Percentiles rank a stretch among this genome's conserved stretches.
Evolutionary conservation across 1,140 invertebrate genomes (phyloP).

Genomic region (Sinella curviseta): DNA sequence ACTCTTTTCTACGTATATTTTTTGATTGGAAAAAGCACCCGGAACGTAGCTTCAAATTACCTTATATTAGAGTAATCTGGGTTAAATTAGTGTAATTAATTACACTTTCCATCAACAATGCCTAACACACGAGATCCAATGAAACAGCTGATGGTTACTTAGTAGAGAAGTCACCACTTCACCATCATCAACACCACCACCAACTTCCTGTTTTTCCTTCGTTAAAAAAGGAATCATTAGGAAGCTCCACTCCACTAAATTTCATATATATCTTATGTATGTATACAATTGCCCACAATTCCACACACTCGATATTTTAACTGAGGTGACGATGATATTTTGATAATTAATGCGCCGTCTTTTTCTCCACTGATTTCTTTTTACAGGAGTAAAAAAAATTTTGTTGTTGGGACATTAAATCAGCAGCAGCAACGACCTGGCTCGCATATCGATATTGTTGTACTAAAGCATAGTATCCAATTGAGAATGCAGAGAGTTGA

Average conservation of each 20-base stretch:
- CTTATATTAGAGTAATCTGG: background rate
- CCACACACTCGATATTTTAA: background rate
- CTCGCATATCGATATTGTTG: conserved; percentile 1
- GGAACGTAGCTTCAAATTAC: background rate
- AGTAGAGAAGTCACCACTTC: background rate
- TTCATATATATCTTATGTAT: no score
- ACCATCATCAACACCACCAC: background rate
- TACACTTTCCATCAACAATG: conserved; percentile 16
- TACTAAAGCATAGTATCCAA: background rate
- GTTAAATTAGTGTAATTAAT: conserved; percentile 7
- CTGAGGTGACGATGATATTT: background rate
- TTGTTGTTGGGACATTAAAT: background rate
- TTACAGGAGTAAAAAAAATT: background rate
- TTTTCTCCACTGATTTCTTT: background rate
- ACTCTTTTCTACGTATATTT: background rate
- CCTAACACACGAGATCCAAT: background rate
- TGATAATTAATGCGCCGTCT: background rate
- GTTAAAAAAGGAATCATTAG: background rate
- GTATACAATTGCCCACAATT: no score
- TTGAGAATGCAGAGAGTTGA: background rate
- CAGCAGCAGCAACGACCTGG: conserved; percentile 11
- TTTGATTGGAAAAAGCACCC: background rate
- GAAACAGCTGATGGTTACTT: conserved; percentile 11
- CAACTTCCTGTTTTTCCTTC: background rate
- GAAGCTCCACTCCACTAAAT: no score